A percentile compares a stretch with the other conserved stretches of the same genome.
phyloP scores from a whole-genome alignment of 2,113 vertebrate genomes.

The Psittacula cyanocephala region DNA sequence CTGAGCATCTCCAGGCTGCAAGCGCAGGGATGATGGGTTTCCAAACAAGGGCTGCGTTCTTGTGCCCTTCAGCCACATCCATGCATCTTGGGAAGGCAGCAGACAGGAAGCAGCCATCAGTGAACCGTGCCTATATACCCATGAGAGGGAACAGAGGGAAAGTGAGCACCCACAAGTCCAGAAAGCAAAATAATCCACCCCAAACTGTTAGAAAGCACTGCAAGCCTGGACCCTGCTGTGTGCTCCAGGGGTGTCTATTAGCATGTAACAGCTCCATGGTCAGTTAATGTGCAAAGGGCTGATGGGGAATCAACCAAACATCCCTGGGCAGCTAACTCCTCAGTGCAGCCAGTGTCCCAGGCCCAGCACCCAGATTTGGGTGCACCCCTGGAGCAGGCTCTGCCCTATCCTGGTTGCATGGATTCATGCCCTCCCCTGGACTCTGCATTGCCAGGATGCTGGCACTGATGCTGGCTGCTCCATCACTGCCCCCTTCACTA shows the following conservation, averaged over 20 bases:
- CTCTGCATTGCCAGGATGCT: fast-evolving
- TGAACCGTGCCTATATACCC: background rate
- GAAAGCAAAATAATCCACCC: background rate
- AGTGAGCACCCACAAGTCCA: background rate
- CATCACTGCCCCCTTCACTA: background rate
- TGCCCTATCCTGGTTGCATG: background rate
- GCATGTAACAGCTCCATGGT: background rate
- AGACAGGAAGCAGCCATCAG: background rate
- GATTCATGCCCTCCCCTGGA: background rate
- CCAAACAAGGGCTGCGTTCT: fast-evolving
- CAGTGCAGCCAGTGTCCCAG: background rate
- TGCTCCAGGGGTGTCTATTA: background rate
- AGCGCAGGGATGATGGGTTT: background rate
- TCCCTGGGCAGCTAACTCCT: background rate
- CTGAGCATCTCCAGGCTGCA: background rate
- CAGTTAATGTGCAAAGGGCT: background rate
- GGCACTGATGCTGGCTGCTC: background rate
- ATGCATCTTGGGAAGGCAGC: background rate
- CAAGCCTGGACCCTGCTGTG: background rate
- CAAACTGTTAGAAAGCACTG: background rate
- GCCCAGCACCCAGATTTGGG: fast-evolving
- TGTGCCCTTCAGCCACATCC: background rate
- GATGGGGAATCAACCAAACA: background rate
- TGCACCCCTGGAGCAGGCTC: background rate
- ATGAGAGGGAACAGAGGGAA: background rate